Evolutionary conservation across 1,140 invertebrate species (phyloP).

Genomic region (Aphelenchoides avenae): DNA sequence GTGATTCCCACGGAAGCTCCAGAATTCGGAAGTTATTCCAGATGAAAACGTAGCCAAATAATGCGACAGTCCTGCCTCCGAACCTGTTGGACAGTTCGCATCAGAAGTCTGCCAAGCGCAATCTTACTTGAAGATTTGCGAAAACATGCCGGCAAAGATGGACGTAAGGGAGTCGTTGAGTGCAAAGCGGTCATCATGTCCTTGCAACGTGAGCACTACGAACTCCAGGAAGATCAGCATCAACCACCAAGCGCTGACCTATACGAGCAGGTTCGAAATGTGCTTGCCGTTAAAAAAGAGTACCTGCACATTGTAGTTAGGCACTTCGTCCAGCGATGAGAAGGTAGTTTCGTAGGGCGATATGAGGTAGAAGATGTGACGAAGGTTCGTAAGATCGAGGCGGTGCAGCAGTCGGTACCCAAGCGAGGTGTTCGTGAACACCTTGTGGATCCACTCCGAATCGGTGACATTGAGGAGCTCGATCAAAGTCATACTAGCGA

Average conservation of each 20-base stretch:
- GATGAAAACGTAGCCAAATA: conserved; percentile 54
- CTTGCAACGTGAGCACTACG: conserved; percentile 40
- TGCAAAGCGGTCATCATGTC: conserved; percentile 55
- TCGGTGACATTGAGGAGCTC: conserved; percentile 9
- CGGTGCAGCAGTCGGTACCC: conserved; percentile 47
- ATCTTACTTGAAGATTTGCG: conserved; percentile 56
- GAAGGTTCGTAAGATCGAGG: conserved; percentile 51
- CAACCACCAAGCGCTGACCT: conserved; percentile 58
- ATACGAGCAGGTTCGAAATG: conserved; percentile 26
- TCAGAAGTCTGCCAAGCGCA: no score
- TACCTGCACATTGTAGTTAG: conserved; percentile 58
- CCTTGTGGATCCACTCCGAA: conserved; percentile 32
- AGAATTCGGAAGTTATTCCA: conserved; percentile 56
- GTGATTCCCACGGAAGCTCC: conserved; percentile 58
- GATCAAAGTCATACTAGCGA: no score
- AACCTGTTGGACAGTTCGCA: no score
- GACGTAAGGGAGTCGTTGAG: conserved; percentile 58
- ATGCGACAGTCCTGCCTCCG: conserved; percentile 54
- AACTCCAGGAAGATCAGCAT: conserved; percentile 53
- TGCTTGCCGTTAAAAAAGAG: conserved; percentile 15
- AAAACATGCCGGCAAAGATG: conserved; percentile 57
- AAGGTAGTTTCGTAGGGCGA: conserved; percentile 54
- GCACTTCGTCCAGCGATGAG: conserved; percentile 46
- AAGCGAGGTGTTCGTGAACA: conserved; percentile 57
- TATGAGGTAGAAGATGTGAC: conserved; percentile 55